phyloP scores from a whole-genome alignment of 2,888 invertebrate genomes.

The Escarpia spicata region DNA sequence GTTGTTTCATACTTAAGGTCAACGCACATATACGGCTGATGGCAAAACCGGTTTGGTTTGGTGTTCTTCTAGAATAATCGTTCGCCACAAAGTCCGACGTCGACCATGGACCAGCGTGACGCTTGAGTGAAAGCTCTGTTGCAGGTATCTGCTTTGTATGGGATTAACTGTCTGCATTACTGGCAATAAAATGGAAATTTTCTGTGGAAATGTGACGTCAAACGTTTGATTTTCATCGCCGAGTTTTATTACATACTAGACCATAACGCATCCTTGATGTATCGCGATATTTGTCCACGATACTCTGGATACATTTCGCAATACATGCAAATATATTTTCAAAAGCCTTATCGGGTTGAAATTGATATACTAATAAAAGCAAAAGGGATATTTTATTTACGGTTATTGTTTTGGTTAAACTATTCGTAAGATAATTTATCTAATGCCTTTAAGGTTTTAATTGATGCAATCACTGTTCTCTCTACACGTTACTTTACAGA shows the following conservation, averaged over 20 bases:
- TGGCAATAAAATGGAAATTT: not conserved
- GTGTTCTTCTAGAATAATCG: not conserved
- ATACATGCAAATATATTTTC: too few relatives aligned
- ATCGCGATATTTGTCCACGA: too few relatives aligned
- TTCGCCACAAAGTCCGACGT: not conserved
- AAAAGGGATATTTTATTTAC: too few relatives aligned
- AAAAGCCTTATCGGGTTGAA: too few relatives aligned
- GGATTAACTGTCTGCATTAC: not conserved
- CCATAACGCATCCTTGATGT: too few relatives aligned
- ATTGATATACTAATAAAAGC: too few relatives aligned
- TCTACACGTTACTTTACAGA: too few relatives aligned
- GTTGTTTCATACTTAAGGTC: not conserved
- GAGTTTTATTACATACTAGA: not conserved
- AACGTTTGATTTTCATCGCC: not conserved
- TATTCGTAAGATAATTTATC: too few relatives aligned
- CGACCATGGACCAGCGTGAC: not conserved
- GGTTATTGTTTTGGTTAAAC: too few relatives aligned
- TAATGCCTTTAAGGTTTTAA: too few relatives aligned
- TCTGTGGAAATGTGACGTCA: not conserved
- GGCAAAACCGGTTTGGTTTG: not conserved
- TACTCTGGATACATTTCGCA: too few relatives aligned
- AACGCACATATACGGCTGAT: not conserved
- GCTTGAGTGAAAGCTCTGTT: not conserved
- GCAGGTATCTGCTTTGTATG: not conserved
- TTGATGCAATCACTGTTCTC: too few relatives aligned